Percentiles rank a stretch among this genome's conserved stretches.
phyloP scores from a whole-genome alignment of 2,888 invertebrate species.

The Chaitophorus viminalis region DNA sequence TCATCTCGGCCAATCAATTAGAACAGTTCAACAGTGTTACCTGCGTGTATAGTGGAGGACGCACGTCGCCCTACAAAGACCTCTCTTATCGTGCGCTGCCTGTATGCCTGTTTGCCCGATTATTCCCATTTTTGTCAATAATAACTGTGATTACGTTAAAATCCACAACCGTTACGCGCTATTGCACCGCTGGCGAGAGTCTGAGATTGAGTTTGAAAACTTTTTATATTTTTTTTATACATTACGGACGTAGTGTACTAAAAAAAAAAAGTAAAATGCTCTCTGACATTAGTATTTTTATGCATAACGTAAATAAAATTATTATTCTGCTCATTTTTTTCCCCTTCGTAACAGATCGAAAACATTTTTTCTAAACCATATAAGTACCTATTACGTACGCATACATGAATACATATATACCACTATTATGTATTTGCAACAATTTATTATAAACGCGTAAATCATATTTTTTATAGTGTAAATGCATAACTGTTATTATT shows the following conservation, averaged over 20 bases:
- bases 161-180: neutral
- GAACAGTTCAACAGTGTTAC: neutral
- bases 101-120: neutral
- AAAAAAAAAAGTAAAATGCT: conserved; percentile 15
- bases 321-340: conserved; percentile 26
- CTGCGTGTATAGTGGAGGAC: neutral
- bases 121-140: neutral
- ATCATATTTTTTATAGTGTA: neutral
- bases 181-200: neutral
- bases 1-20: neutral
- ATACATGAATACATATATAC: too few species aligned
- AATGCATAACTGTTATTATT: neutral
- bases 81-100: neutral
- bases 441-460: neutral
- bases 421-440: neutral
- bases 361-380: neutral
- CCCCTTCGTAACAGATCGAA: conserved; percentile 18
- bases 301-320: conserved; percentile 18
- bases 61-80: neutral
- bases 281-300: conserved; percentile 9
- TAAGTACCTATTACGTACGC: neutral
- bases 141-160: neutral
- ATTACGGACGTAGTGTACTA: neutral
- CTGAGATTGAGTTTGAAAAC: neutral
- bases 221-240: neutral